These are phyloP conservation scores for Megalopta genalis DNA, from an alignment of 1,140 invertebrate species.

Conservation along the genomic window DNA sequence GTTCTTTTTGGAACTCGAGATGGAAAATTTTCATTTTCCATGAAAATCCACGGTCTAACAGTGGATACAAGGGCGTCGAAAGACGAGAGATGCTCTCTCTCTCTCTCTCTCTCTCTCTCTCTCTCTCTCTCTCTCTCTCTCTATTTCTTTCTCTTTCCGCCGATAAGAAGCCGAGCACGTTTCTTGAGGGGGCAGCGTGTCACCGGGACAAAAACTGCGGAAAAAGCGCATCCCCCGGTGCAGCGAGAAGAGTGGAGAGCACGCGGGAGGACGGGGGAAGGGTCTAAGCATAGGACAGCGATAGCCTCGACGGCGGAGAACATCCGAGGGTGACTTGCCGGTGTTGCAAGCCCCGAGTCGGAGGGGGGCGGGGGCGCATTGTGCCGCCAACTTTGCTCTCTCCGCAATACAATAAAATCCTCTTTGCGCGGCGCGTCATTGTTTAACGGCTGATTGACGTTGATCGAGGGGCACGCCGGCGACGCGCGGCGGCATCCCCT, in stretches of 20 bases:
- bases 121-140: no score
- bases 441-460: constrained; percentile 77
- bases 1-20: no score
- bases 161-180: neutral
- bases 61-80: no score
- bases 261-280: no score
- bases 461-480: constrained; percentile 73
- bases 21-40: no score
- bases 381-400: constrained; percentile 70
- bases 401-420: constrained; percentile 76
- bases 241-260: no score
- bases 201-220: neutral
- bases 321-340: constrained; percentile 42
- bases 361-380: constrained; percentile 40
- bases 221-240: constrained; percentile 51
- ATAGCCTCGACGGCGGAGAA: neutral
- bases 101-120: no score
- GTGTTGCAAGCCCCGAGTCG: neutral
- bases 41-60: no score
- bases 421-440: constrained; percentile 74
- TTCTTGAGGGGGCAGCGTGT: neutral
- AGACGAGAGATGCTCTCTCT: no score
- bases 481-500: constrained; percentile 36
- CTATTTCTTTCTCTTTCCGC: no score
- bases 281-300: neutral